Conservation (phyloP, 2,113 vertebrate genomes). For the Anoplopoma fimbria region DNA sequence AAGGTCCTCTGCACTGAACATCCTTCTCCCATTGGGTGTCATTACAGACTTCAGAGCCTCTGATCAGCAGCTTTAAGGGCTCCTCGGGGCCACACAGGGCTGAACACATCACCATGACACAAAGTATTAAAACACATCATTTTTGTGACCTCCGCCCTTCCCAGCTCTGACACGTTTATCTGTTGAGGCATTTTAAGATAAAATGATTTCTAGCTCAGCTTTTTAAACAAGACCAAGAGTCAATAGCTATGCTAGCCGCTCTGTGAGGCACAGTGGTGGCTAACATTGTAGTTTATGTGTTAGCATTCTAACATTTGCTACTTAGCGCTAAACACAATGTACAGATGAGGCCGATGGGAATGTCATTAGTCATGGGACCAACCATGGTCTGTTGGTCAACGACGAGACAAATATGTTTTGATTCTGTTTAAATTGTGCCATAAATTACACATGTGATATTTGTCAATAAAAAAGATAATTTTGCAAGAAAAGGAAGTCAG, state of each 20-base stretch:
- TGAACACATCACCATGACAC: constrained; percentile 2
- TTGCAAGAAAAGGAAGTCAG: too few species aligned
- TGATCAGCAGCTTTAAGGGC: constrained; percentile 48
- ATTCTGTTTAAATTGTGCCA: too few species aligned
- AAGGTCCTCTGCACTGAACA: constrained; percentile 17
- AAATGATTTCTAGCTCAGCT: background rate
- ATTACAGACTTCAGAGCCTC: constrained; percentile 21
- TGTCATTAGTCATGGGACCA: too few species aligned
- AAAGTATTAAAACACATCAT: constrained; percentile 10
- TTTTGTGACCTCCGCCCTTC: background rate
- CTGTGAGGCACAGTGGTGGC: background rate
- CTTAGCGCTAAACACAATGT: background rate
- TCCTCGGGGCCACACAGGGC: constrained; percentile 11
- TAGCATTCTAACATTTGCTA: background rate
- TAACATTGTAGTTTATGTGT: background rate
- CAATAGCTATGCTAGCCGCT: background rate
- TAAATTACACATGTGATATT: too few species aligned
- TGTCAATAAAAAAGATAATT: too few species aligned
- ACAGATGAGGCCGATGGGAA: too few species aligned
- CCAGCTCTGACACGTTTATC: background rate
- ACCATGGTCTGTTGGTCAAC: too few species aligned
- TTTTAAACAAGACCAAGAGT: background rate
- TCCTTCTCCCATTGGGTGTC: constrained; percentile 31
- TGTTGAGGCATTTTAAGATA: background rate
- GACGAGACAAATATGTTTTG: too few species aligned